Evolutionary conservation across 2,888 invertebrate genomes (phyloP), one percentile per base, ranked within the genome.

Genomic region (Margaritifera margaritifera): DNA sequence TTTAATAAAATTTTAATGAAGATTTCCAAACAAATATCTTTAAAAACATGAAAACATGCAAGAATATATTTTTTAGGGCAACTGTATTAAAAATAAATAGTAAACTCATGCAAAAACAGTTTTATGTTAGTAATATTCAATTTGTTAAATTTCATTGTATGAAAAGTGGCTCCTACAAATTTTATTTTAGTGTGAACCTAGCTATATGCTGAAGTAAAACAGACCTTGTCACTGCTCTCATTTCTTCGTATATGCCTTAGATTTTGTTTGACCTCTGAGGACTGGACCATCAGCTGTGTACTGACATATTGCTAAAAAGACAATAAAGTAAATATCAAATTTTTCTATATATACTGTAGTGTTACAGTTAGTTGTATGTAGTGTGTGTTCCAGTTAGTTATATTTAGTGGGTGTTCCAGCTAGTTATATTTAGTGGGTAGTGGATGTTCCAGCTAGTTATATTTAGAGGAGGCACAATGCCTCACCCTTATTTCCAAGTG

Each of bases 201-300:
- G 22, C 31, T 19, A 19, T 15, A 57, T 53, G 20, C 20, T 56
- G 19, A 63, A 22, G 5, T 22, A 56, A 58, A 57, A 18, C 11
- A 56, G 74, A 88, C 88, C 86, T 88, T 88, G 69, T 88, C 88
- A 74, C 84, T 85, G 61, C 79, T 76, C 51, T 88, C 88, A 53
- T 84, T 79, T 60, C 88, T 74, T 18, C 88, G 68, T 25, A 85
- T 82, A 24, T 84, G 81, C 58, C 88, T 72, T n/a, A 88, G 76
- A 25, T n/a, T n/a, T n/a, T 83, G 78, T 67, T 89, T 89, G 11
- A 85, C 75, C 55, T 89, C 87, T 15, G 84, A 78, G 57, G 85
- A 80, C 75, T 89, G 88, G n/a, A 89, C 84, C 87, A 89, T 87
- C 66, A 89, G 75, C 80, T 90, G 89, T 22, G 89, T 88, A 73